These are phyloP conservation scores for Sigmodon hispidus DNA, from an alignment of 2,113 vertebrate species.

Conservation along the genomic window DNA sequence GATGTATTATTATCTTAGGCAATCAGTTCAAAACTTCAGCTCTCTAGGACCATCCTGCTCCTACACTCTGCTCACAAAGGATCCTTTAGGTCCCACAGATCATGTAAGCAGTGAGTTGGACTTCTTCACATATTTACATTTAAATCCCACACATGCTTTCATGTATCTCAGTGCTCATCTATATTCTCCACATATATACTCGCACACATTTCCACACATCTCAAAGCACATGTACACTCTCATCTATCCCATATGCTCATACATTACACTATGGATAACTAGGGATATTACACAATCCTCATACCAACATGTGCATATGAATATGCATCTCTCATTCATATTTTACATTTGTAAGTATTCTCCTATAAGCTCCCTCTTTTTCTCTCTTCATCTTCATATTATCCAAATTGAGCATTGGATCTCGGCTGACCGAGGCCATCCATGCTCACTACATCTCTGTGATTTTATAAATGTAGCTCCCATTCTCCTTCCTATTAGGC, in stretches of 20 bases:
- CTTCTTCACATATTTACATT: not conserved
- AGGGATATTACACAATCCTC: not conserved
- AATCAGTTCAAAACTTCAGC: not conserved
- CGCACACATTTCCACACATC: not conserved
- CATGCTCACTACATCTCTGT: not conserved
- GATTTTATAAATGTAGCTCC: not conserved
- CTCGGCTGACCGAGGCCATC: not conserved
- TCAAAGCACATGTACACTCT: not conserved
- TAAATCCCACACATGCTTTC: not conserved
- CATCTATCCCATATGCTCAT: not conserved
- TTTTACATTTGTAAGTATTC: no score
- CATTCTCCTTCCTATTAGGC: no score
- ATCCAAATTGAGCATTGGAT: accelerated
- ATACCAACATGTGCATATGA: not conserved
- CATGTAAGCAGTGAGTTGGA: not conserved
- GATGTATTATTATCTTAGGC: not conserved
- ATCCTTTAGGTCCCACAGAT: not conserved
- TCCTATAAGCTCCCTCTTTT: not conserved
- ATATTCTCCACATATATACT: no score
- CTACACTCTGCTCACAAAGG: not conserved
- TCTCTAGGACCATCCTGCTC: not conserved
- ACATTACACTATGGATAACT: no score
- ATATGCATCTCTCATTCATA: not conserved
- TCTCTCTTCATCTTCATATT: not conserved
- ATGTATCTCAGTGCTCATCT: not conserved